phyloP scores from a whole-genome alignment of 2,888 invertebrate species.

The Idaea dimidiata region DNA sequence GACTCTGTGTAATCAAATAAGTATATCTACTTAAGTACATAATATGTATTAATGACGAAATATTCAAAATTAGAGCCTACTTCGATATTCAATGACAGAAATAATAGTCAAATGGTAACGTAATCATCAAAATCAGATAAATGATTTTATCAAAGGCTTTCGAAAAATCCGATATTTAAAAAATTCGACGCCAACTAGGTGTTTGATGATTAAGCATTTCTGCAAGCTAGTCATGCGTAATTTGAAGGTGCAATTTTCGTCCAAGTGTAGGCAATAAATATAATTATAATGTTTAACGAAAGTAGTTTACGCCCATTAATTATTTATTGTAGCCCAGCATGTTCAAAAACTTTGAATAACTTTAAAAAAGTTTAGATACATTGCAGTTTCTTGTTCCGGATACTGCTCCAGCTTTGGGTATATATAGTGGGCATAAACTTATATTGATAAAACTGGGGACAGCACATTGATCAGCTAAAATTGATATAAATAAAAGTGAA shows the following conservation, averaged over 20 bases:
- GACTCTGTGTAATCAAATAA: neutral
- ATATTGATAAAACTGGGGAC: slow-evolving; percentile 9
- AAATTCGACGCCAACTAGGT: neutral
- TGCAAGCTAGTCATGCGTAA: neutral
- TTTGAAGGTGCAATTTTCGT: neutral
- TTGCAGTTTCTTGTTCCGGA: neutral
- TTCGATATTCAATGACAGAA: neutral
- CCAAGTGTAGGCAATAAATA: neutral
- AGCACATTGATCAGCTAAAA: slow-evolving; percentile 16
- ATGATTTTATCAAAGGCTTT: neutral
- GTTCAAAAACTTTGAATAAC: neutral
- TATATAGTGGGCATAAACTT: neutral
- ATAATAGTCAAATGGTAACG: neutral
- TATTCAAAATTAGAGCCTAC: neutral
- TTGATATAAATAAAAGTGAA: slow-evolving; percentile 15
- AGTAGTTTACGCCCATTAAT: neutral
- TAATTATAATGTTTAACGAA: neutral
- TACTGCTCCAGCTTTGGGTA: too few species aligned
- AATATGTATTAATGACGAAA: neutral
- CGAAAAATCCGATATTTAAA: neutral
- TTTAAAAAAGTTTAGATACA: neutral
- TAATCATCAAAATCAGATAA: neutral
- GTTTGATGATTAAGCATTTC: neutral
- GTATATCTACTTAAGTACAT: too few species aligned
- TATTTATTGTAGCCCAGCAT: neutral